Conservation (phyloP, 2,113 vertebrate genomes). For the Sebastes fasciatus region DNA sequence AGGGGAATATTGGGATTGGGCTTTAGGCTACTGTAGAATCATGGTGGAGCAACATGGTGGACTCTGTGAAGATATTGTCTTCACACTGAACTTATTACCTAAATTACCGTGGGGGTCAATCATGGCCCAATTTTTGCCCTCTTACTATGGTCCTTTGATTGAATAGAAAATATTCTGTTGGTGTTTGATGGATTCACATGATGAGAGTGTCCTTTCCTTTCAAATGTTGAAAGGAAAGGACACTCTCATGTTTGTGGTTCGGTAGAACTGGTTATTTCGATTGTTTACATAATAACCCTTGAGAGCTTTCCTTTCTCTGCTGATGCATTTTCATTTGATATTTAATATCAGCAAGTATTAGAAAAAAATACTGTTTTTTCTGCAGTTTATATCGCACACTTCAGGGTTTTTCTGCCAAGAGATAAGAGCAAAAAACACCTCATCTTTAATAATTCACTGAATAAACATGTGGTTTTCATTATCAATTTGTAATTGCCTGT, state of each 20-base stretch:
- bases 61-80: background rate
- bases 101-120: background rate
- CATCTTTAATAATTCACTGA: constrained; percentile 5
- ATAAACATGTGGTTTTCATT: background rate
- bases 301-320: constrained; percentile 29
- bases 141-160: background rate
- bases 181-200: background rate
- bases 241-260: background rate
- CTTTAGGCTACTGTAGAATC: too few species aligned
- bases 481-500: background rate
- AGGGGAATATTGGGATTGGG: too few species aligned
- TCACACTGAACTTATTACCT: background rate
- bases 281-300: constrained; percentile 6
- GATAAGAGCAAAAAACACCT: background rate
- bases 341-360: constrained; percentile 8
- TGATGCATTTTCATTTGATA: constrained; percentile 27
- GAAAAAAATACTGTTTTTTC: background rate
- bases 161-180: background rate
- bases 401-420: too few species aligned
- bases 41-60: too few species aligned
- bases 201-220: constrained; percentile 17
- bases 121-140: background rate
- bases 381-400: background rate
- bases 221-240: background rate
- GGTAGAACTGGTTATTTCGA: constrained; percentile 3